A percentile compares a stretch with the other conserved stretches of the same genome.
Conservation (phyloP, 2,888 invertebrate genomes). For the Dicycla oo region DNA sequence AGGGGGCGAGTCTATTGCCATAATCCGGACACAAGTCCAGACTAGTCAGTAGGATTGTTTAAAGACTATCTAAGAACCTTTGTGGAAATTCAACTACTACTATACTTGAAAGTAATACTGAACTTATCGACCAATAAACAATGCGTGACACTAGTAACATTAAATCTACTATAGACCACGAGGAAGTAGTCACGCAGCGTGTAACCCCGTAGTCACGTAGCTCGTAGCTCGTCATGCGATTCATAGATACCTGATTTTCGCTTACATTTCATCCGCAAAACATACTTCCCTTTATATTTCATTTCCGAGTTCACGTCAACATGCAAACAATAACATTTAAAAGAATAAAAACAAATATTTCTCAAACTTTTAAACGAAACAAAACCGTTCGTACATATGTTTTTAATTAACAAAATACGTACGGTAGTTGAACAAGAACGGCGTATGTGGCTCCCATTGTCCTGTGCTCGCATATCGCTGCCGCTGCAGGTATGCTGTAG, state of each 20-base stretch:
- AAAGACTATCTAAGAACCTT: background rate
- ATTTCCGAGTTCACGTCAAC: slow-evolving; percentile 10
- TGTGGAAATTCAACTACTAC: background rate
- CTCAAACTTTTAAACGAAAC: slow-evolving; percentile 40
- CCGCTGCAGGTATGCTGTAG: slow-evolving; percentile 42
- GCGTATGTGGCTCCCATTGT: slow-evolving; percentile 45
- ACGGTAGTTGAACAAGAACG: slow-evolving; percentile 52
- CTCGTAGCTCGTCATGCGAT: slow-evolving; percentile 15
- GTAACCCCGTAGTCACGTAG: slow-evolving; percentile 19
- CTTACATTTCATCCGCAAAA: slow-evolving; percentile 22
- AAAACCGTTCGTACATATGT: slow-evolving; percentile 14
- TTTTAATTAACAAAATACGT: slow-evolving; percentile 59
- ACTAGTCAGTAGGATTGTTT: no score
- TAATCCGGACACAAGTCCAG: no score
- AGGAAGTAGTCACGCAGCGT: background rate
- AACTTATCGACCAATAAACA: no score
- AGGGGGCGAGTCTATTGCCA: no score
- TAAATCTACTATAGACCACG: background rate
- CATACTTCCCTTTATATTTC: slow-evolving; percentile 10
- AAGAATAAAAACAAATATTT: slow-evolving; percentile 21
- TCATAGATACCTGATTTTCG: slow-evolving; percentile 12
- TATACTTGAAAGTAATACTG: slow-evolving; percentile 1
- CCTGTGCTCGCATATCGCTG: slow-evolving; percentile 39
- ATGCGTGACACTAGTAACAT: background rate
- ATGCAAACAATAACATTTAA: slow-evolving; percentile 22